A percentile compares a stretch with the other conserved stretches of the same genome.
Evolutionary conservation across 2,888 invertebrate species (phyloP).

Genomic region (Stenurella melanura): DNA sequence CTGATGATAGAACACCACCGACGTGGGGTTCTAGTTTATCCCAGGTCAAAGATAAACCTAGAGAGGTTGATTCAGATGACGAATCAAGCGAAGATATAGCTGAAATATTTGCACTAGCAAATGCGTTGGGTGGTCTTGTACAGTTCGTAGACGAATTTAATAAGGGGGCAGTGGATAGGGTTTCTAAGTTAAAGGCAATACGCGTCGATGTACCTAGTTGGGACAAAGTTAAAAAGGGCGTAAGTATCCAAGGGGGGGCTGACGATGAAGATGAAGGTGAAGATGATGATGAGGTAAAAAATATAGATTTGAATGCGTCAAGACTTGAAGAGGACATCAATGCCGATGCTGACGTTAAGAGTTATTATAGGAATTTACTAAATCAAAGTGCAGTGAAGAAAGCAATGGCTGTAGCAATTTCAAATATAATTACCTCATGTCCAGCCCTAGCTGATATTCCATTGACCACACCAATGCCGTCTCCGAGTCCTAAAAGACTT

Average conservation of each 20-base stretch:
- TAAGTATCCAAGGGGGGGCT: neutral
- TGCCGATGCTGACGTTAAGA: conserved; percentile 22
- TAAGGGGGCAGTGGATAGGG: conserved; percentile 4
- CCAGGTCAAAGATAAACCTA: conserved; percentile 59
- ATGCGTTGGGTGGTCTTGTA: neutral
- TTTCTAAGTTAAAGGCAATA: neutral
- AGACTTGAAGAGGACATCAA: conserved; percentile 18
- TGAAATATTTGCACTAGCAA: conserved; percentile 7
- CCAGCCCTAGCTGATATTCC: conserved; percentile 56
- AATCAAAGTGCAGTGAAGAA: conserved; percentile 11
- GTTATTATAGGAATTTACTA: conserved; percentile 30
- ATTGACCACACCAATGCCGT: conserved; percentile 56
- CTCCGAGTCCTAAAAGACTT: conserved; percentile 53
- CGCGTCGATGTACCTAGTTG: neutral
- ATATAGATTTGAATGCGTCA: neutral
- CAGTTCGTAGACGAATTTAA: conserved; percentile 35
- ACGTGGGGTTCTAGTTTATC: conserved; percentile 71
- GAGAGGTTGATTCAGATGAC: conserved; percentile 37
- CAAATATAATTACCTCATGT: conserved; percentile 28
- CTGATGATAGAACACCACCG: conserved; percentile 65
- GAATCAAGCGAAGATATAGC: neutral
- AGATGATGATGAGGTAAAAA: conserved; percentile 8
- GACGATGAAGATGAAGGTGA: neutral
- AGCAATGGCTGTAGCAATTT: conserved; percentile 4
- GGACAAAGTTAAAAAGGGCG: neutral